A percentile compares a stretch with the other conserved stretches of the same genome.
These are phyloP conservation scores for Momotus momota DNA, from an alignment of 2,797 vertebrate species.

Conservation along the genomic window DNA sequence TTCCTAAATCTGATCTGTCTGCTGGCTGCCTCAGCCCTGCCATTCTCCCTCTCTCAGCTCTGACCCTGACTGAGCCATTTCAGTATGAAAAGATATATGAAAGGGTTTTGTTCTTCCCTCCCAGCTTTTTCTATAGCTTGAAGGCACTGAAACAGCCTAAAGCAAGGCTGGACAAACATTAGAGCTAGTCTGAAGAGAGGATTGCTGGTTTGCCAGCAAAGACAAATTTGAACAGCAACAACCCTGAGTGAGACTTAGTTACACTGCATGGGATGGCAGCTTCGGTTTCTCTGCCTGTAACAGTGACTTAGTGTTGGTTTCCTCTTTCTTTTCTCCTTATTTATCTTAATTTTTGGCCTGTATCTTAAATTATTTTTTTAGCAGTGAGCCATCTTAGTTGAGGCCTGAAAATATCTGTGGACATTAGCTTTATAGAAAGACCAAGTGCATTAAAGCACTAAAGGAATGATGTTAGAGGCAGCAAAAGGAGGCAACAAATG, in stretches of 20 bases:
- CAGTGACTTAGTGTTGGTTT: not conserved
- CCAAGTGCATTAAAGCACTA: not conserved
- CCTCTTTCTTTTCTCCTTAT: not conserved
- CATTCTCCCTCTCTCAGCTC: not conserved
- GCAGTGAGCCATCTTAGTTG: not conserved
- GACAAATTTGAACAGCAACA: not conserved
- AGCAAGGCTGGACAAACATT: not conserved
- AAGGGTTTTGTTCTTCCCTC: conserved; percentile 13
- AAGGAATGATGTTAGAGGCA: not conserved
- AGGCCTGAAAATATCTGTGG: not conserved
- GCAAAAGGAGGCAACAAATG: not conserved
- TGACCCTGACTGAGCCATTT: not conserved
- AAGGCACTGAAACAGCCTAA: not conserved
- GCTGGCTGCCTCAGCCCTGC: not conserved
- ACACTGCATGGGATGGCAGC: not conserved
- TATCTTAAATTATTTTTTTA: not conserved
- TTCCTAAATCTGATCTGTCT: not conserved
- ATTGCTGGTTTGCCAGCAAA: not conserved
- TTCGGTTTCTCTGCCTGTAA: not conserved
- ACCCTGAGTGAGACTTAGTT: not conserved
- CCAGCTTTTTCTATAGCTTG: not conserved
- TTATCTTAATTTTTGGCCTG: not conserved
- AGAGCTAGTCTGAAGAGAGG: not conserved
- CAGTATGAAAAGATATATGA: not conserved
- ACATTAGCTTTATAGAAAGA: not conserved